phyloP scores from a whole-genome alignment of 2,888 invertebrate genomes.

The Apamea epomidion region DNA sequence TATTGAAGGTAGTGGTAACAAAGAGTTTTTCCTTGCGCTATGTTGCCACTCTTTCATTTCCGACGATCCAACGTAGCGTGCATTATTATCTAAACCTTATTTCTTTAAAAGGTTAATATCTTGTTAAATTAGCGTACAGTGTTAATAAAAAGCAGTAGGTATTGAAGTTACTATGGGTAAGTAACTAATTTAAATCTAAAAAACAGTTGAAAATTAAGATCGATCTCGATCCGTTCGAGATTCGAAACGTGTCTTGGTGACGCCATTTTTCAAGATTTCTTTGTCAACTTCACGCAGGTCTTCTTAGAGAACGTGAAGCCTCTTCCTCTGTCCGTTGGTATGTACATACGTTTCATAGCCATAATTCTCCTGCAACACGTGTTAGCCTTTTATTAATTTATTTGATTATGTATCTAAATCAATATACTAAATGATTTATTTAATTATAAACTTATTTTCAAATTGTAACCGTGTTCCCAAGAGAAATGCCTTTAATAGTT shows the following conservation, averaged over 20 bases:
- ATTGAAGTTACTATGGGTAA: constrained; percentile 4
- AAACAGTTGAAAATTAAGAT: background rate
- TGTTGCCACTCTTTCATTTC: constrained; percentile 2
- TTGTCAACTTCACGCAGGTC: background rate
- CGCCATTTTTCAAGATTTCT: background rate
- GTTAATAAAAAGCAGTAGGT: background rate
- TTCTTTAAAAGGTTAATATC: background rate
- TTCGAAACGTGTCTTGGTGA: background rate
- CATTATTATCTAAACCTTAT: background rate
- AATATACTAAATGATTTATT: too few relatives aligned
- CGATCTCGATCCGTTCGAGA: background rate
- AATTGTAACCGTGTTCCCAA: too few relatives aligned
- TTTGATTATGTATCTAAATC: too few relatives aligned
- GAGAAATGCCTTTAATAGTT: too few relatives aligned
- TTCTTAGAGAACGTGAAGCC: background rate
- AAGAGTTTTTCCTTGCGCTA: too few relatives aligned
- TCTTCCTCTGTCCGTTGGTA: background rate
- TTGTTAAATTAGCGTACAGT: background rate
- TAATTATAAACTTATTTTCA: too few relatives aligned
- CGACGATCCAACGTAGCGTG: background rate
- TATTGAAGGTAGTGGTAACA: constrained; percentile 1
- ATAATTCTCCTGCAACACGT: background rate
- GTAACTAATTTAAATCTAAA: background rate
- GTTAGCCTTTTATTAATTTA: background rate
- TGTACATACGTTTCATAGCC: background rate